Evolutionary conservation across 2,888 invertebrate genomes (phyloP).

Genomic region (Dioctria linearis): DNA sequence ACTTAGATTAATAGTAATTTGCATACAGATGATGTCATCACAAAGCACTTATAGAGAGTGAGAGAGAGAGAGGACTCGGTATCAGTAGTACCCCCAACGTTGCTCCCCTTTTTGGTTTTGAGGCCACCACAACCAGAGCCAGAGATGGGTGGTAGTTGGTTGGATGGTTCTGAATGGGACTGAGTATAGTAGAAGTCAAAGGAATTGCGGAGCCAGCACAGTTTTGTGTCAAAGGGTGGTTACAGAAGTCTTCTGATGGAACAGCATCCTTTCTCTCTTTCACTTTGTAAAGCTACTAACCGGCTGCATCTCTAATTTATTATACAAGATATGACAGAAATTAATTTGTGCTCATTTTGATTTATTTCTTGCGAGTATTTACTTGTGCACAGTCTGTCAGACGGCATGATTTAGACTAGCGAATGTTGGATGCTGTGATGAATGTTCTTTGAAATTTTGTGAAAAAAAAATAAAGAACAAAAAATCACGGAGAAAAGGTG

Average conservation of each 20-base stretch:
- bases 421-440: constrained; percentile 10
- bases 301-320: constrained; percentile 24
- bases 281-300: neutral
- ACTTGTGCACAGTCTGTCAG: constrained; percentile 27
- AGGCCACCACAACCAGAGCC: neutral
- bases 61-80: neutral
- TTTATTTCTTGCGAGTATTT: constrained; percentile 14
- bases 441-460: neutral
- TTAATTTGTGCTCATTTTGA: constrained; percentile 22
- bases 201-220: constrained; percentile 16
- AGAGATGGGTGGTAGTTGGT: neutral
- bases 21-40: constrained; percentile 22
- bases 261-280: constrained; percentile 1
- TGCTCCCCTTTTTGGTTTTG: neutral
- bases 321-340: constrained; percentile 22
- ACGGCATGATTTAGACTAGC: constrained; percentile 6
- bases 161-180: neutral
- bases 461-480: neutral
- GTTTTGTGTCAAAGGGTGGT: constrained; percentile 7
- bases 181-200: neutral
- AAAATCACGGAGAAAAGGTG: no score
- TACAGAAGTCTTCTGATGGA: neutral
- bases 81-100: neutral
- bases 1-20: constrained; percentile 24
- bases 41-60: neutral